Base-by-base conservation (phyloP, 2,888 invertebrate genomes). In the Rhingia campestris region DNA sequence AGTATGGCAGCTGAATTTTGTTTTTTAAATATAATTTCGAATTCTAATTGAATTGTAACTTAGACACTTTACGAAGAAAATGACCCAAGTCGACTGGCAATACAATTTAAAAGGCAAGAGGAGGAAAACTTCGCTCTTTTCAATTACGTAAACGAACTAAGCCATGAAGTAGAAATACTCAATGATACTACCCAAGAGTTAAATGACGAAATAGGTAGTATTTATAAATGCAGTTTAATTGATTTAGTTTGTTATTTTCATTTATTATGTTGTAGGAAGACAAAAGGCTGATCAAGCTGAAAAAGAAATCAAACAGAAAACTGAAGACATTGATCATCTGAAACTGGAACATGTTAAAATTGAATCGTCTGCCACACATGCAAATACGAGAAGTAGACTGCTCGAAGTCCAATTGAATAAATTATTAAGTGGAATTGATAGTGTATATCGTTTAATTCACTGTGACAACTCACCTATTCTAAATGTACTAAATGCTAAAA, bases 51-150 rank as follows among this genome's bases (percentile, higher is more conserved):
- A 30, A 37, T 33, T 61, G 6, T 39, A 6, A 74, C 64, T 47
- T 14, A 88, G 88, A 66, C 79, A 39, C 82, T 91, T 6, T 91
- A 94, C 37, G 93, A 93, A 0, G 95, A 95, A 88, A 92, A 93
- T 2, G 94, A 95, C 86, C 93, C 95, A 14, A 94, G 94, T 86
- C 93, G 93, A 14, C 91, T 97, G 53, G 94, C 95, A 6, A 93
- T 93, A 3, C 94, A 95, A 89, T 98, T 96, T 91, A 93, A 95
- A n/a, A 94, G 95, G 39, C 95, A 96, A 80, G 98, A 98, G 89
- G 97, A 97, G 87, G 96, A 96, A 90, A 98, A 98, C 92, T 98
- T 97, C 90, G 97, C 97, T 0, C 93, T 97, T 0, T 98, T 98
- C 90, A 97, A 95, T 91, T 97, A 97, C 89, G 96, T 98, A 45